Base-by-base conservation (phyloP, 2,888 invertebrate genomes). In the Neria commutata region DNA sequence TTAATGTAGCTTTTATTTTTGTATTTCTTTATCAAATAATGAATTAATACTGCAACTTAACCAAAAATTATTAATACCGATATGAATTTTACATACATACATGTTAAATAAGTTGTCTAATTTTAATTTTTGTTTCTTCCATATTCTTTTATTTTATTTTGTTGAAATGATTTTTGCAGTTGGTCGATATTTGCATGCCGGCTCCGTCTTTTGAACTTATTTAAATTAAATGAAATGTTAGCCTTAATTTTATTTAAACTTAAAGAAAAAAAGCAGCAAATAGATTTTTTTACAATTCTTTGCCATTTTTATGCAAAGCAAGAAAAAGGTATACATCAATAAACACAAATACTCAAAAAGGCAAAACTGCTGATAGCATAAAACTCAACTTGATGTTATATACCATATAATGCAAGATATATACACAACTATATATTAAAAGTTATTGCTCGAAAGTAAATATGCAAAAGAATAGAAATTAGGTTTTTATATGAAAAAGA, bases 161-260 rank as follows among this genome's bases (percentile, higher is more conserved):
- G 69, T 69, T 70, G 74, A 70, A 70, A 74, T 63, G 73, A 77
- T 79, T 78, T 81, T 82, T 82, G 65, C 82, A 82, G 82, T 82
- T 82, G 82, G 82, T 81, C 82, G 82, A 79, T 82, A 77, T 81
- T 81, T 82, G 82, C 82, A 82, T 82, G 82, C 82, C 78, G 82
- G 82, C 80, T 82, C 82, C 82, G 82, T 82, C 77, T 82, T 82
- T 81, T 82, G 77, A 78, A 83, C 71, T 72, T 74, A 66, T 65
- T 65, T 58, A 64, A 58, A 64, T 66, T 66, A 60, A n/a, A n/a
- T n/a, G n/a, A n/a, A n/a, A n/a, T n/a, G n/a, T 58, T 29, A 53
- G 16, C 40, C 54, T 25, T 56, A 50, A 42, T 29, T 23, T 33
- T 56, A 50, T 26, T 46, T 46, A 60, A 60, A 47, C 37, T 55